Conservation (phyloP, 2,797 vertebrate species). For the Myotis findleyi region DNA sequence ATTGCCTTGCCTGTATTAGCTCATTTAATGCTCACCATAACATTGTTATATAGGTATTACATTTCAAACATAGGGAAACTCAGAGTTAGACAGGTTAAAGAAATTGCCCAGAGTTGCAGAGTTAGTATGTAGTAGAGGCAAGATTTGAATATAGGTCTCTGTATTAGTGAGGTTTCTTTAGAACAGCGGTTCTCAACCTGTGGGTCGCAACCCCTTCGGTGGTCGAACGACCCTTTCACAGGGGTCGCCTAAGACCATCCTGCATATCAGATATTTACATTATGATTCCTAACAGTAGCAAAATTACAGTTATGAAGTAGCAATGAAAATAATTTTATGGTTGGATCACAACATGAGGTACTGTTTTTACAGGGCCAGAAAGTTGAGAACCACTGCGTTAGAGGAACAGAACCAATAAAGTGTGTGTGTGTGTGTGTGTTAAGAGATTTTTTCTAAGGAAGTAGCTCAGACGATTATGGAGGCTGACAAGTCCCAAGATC, state of each 20-base stretch:
- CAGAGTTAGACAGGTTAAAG: not conserved
- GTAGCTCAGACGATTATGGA: not conserved
- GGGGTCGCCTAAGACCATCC: too few relatives aligned
- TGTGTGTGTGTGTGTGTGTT: not conserved
- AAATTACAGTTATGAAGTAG: too few relatives aligned
- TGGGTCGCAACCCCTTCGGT: too few relatives aligned
- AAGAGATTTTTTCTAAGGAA: not conserved
- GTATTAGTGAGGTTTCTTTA: not conserved
- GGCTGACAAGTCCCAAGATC: not conserved
- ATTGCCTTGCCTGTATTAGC: not conserved
- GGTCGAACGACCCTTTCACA: too few relatives aligned
- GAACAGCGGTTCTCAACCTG: too few relatives aligned
- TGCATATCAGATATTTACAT: too few relatives aligned
- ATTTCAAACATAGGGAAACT: not conserved
- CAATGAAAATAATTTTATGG: too few relatives aligned
- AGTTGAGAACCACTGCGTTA: not conserved
- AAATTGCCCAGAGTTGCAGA: not conserved
- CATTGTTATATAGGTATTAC: not conserved
- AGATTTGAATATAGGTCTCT: constrained; percentile 1
- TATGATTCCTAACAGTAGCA: too few relatives aligned
- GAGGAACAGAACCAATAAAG: not conserved
- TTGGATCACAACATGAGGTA: too few relatives aligned
- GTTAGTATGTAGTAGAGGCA: not conserved
- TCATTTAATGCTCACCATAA: not conserved
- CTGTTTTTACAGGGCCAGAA: too few relatives aligned